Percentiles rank a stretch among this genome's conserved stretches.
Conservation (phyloP, 2,113 vertebrate genomes). For the Ceyx margarethae region DNA sequence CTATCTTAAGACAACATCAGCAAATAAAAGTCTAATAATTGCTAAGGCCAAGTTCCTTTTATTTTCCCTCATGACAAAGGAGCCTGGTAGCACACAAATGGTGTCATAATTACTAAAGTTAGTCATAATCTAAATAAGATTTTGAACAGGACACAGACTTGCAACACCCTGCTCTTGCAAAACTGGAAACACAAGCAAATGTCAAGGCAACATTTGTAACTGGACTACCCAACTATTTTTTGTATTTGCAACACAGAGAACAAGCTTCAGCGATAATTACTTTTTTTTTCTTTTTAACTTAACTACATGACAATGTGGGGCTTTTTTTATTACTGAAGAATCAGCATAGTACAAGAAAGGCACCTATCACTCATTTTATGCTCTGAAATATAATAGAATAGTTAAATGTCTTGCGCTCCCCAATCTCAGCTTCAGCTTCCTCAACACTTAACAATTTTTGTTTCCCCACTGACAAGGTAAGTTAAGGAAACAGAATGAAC, state of each 20-base stretch:
- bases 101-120: neutral
- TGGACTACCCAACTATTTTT: neutral
- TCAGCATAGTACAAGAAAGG: neutral
- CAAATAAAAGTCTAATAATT: neutral
- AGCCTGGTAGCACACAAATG: neutral
- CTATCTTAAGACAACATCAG: neutral
- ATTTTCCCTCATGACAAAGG: neutral
- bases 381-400: neutral
- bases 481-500: neutral
- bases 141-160: neutral
- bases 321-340: neutral
- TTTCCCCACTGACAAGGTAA: neutral
- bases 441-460: neutral
- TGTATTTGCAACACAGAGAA: neutral
- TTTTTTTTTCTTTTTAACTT: neutral
- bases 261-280: neutral
- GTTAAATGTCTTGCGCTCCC: neutral
- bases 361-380: neutral
- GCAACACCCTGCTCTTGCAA: neutral
- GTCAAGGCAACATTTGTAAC: neutral
- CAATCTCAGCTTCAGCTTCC: neutral
- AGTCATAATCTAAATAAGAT: neutral
- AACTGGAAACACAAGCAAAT: neutral
- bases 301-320: neutral
- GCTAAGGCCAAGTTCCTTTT: neutral